These are phyloP conservation scores for Aphrocallistes beatrix DNA, from an alignment of 37 sponge, comb jelly and placozoan species.

Conservation along the genomic window DNA sequence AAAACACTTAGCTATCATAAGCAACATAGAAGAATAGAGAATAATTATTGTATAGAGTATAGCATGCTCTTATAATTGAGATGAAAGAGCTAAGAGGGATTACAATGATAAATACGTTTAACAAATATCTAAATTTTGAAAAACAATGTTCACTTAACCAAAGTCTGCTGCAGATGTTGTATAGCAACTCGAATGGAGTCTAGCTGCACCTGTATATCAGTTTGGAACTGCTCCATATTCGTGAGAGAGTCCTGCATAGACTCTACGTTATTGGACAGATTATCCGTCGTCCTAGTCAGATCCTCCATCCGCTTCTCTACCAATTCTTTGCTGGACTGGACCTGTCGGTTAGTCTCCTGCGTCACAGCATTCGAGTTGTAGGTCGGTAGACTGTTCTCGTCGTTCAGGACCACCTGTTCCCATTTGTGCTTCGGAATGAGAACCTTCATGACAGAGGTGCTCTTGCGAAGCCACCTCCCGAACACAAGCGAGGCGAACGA, in stretches of 20 bases:
- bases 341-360: conserved; percentile 15
- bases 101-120: too few relatives aligned
- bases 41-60: too few relatives aligned
- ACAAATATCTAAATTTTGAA: too few relatives aligned
- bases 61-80: too few relatives aligned
- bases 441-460: not conserved
- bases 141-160: too few relatives aligned
- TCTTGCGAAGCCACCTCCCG: not conserved
- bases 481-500: not conserved
- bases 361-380: not conserved
- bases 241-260: not conserved
- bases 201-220: not conserved
- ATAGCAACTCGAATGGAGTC: conserved; percentile 8
- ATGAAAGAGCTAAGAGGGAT: too few relatives aligned
- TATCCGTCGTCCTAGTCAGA: not conserved
- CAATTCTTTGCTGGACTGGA: not conserved
- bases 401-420: not conserved
- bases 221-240: not conserved
- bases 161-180: not conserved
- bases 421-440: not conserved
- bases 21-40: too few relatives aligned
- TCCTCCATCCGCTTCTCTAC: not conserved
- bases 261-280: not conserved
- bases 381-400: not conserved
- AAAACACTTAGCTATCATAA: too few relatives aligned